These are phyloP conservation scores for Anodontia alba DNA, from an alignment of 2,888 invertebrate genomes.

Conservation along the genomic window DNA sequence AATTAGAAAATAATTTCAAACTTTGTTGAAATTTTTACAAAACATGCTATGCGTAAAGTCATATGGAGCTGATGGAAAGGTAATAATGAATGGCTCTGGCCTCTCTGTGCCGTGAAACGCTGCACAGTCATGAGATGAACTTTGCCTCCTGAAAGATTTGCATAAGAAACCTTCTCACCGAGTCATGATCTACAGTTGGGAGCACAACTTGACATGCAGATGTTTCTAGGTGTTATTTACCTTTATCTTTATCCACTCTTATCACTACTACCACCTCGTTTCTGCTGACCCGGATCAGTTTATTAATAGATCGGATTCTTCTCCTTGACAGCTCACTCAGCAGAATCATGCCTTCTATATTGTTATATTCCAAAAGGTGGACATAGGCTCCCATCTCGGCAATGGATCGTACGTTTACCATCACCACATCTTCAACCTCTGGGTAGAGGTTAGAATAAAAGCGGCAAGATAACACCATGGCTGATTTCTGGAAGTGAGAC, in stretches of 20 bases:
- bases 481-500: slow-evolving; percentile 18
- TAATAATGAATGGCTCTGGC: too few relatives aligned
- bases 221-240: too few relatives aligned
- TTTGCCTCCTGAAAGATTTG: too few relatives aligned
- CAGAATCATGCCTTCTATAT: slow-evolving; percentile 99
- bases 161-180: too few relatives aligned
- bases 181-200: too few relatives aligned
- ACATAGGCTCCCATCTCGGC: slow-evolving; percentile 99
- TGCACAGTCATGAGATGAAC: too few relatives aligned
- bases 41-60: too few relatives aligned
- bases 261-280: slow-evolving; percentile 99
- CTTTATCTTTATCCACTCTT: slow-evolving; percentile 99
- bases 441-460: slow-evolving; percentile 99
- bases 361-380: slow-evolving; percentile 98
- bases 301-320: slow-evolving; percentile 99
- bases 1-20: too few relatives aligned
- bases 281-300: slow-evolving; percentile 98
- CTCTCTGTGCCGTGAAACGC: too few relatives aligned
- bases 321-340: slow-evolving; percentile 98
- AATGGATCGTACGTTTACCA: slow-evolving; percentile 98
- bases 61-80: too few relatives aligned
- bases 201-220: too few relatives aligned
- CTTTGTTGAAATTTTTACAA: too few relatives aligned
- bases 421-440: slow-evolving; percentile 99
- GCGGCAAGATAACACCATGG: slow-evolving; percentile 86